phyloP scores from a whole-genome alignment of 2,113 vertebrate genomes.

The Speoplatyrhinus poulsoni region DNA sequence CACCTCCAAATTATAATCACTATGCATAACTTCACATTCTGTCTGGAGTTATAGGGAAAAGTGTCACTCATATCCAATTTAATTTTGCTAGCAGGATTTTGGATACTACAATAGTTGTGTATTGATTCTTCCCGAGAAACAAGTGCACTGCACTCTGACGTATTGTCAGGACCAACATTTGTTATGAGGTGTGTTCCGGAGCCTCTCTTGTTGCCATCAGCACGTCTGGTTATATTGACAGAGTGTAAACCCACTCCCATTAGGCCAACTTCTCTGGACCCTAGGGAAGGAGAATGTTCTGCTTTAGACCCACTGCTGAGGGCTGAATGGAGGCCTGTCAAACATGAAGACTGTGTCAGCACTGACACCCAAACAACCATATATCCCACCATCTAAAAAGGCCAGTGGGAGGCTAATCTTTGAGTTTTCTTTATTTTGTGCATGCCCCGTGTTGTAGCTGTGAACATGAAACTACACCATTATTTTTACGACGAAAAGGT shows the following conservation, averaged over 20 bases:
- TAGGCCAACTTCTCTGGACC: constrained; percentile 27
- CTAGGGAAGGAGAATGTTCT: constrained; percentile 45
- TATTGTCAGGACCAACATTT: constrained; percentile 21
- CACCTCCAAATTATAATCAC: constrained; percentile 17
- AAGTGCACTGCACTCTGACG: constrained; percentile 6
- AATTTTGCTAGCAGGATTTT: constrained; percentile 14
- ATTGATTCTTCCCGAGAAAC: constrained; percentile 30
- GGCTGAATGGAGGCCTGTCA: constrained; percentile 58
- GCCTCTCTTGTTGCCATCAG: constrained; percentile 52
- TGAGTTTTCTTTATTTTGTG: neutral
- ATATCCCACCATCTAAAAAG: neutral
- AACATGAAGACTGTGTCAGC: constrained; percentile 48
- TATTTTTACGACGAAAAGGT: too few species aligned
- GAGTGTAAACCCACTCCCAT: constrained; percentile 47
- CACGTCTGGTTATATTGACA: constrained; percentile 56
- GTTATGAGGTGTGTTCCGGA: constrained; percentile 38
- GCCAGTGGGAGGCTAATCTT: neutral
- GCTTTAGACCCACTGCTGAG: constrained; percentile 44
- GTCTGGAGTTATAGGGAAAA: neutral
- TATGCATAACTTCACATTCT: constrained; percentile 5
- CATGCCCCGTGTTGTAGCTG: neutral
- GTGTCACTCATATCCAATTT: constrained; percentile 22
- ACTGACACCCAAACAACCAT: constrained; percentile 12
- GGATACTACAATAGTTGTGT: constrained; percentile 12
- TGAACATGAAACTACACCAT: too few species aligned